Evolutionary conservation across 1,140 invertebrate genomes (phyloP).

Genomic region (Caenorhabditis latens): DNA sequence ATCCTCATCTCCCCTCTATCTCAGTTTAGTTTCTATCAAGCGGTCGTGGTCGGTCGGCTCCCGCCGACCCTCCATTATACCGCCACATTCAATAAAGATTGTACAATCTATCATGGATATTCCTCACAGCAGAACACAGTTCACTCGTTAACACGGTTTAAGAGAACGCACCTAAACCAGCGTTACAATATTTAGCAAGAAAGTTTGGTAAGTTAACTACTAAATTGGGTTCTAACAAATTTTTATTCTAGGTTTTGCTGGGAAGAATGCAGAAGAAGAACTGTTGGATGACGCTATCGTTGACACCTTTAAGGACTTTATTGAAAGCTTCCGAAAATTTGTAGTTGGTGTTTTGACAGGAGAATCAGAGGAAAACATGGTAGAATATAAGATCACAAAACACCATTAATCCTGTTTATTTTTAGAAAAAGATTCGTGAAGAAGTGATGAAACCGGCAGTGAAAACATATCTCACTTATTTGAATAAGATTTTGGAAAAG

Average conservation of each 20-base stretch:
- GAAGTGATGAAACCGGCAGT: background rate
- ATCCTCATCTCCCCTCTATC: no score
- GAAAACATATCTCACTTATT: background rate
- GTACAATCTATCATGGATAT: no score
- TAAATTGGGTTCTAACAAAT: no score
- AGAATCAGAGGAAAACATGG: background rate
- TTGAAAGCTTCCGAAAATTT: conserved; percentile 1
- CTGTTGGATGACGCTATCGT: background rate
- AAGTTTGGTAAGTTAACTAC: background rate
- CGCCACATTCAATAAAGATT: no score
- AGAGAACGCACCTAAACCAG: no score
- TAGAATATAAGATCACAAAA: background rate
- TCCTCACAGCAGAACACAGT: no score
- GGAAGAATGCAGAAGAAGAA: background rate
- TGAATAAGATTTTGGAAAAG: background rate
- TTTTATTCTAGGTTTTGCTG: background rate
- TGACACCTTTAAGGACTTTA: conserved; percentile 9
- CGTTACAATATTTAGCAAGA: conserved; percentile 28
- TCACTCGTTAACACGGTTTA: no score
- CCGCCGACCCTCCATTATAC: no score
- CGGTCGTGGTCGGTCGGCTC: no score
- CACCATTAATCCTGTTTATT: background rate
- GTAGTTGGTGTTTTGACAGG: background rate
- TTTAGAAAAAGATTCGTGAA: background rate
- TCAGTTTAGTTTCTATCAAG: no score